These are phyloP conservation scores for Thelaira solivaga DNA, from an alignment of 2,888 invertebrate genomes.

Conservation along the genomic window DNA sequence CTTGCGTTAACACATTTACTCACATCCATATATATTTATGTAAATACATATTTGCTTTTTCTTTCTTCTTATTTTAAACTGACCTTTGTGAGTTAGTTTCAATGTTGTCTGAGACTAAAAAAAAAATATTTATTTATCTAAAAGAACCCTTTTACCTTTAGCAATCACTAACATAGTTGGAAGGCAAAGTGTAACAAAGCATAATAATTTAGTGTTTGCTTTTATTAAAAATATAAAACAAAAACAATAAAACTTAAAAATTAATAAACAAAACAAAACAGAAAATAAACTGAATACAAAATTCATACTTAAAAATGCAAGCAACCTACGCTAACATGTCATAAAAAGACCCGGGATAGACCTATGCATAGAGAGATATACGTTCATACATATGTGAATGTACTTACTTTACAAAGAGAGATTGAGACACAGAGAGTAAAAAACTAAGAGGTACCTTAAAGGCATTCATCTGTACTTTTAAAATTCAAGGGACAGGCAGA, in stretches of 20 bases:
- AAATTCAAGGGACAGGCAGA: no score
- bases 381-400: not conserved
- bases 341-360: conserved; percentile 16
- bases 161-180: not conserved
- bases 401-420: not conserved
- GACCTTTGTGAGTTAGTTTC: conserved; percentile 3
- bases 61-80: not conserved
- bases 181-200: conserved; percentile 16
- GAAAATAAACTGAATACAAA: conserved; percentile 28
- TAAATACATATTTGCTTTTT: not conserved
- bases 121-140: not conserved
- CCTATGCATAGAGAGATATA: not conserved
- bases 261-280: conserved; percentile 42
- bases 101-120: conserved; percentile 5
- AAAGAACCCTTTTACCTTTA: not conserved
- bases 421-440: no score
- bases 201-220: conserved; percentile 32
- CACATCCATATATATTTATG: not conserved
- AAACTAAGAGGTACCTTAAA: conserved; percentile 44
- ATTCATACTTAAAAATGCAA: conserved; percentile 20
- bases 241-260: conserved; percentile 33
- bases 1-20: no score
- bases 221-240: conserved; percentile 36
- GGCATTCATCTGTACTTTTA: conserved; percentile 34
- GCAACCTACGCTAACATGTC: conserved; percentile 40